These are phyloP conservation scores for Smittia sp. DNA, from an alignment of 2,888 invertebrate genomes.

Conservation along the genomic window DNA sequence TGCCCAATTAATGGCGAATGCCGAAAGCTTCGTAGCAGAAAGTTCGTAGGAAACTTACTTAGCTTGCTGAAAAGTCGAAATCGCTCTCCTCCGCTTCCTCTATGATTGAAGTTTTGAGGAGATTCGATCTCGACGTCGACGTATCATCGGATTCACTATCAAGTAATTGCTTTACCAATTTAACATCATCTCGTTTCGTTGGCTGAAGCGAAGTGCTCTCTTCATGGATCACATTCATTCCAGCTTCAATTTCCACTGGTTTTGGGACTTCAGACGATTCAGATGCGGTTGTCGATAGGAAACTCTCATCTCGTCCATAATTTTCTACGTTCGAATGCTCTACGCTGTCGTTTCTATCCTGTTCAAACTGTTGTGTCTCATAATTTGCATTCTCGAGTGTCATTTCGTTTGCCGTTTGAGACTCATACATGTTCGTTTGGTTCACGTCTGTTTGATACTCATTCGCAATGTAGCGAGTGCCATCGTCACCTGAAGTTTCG, in stretches of 20 bases:
- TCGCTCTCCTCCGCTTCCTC: conserved; percentile 50
- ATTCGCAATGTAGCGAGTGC: background rate
- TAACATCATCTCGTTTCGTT: conserved; percentile 36
- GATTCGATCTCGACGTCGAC: conserved; percentile 24
- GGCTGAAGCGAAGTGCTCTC: background rate
- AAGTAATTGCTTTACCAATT: conserved; percentile 40
- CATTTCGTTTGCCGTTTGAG: conserved; percentile 21
- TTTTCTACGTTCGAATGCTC: conserved; percentile 4
- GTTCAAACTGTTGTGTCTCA: conserved; percentile 26
- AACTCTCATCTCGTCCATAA: background rate
- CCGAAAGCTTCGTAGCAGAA: no score
- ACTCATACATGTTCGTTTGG: background rate
- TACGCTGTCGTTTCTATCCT: background rate
- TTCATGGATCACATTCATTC: background rate
- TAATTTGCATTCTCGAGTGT: conserved; percentile 35
- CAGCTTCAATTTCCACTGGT: background rate
- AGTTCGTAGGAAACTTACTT: background rate
- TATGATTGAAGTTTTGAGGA: conserved; percentile 28
- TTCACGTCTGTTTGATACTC: background rate
- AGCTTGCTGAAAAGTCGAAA: conserved; percentile 52
- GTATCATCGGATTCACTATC: conserved; percentile 40
- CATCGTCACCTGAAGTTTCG: conserved; percentile 20
- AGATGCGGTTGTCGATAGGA: conserved; percentile 17
- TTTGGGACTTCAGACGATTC: background rate
- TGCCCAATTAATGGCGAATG: no score